phyloP scores from a whole-genome alignment of 2,113 vertebrate species.

The Anoplopoma fimbria region DNA sequence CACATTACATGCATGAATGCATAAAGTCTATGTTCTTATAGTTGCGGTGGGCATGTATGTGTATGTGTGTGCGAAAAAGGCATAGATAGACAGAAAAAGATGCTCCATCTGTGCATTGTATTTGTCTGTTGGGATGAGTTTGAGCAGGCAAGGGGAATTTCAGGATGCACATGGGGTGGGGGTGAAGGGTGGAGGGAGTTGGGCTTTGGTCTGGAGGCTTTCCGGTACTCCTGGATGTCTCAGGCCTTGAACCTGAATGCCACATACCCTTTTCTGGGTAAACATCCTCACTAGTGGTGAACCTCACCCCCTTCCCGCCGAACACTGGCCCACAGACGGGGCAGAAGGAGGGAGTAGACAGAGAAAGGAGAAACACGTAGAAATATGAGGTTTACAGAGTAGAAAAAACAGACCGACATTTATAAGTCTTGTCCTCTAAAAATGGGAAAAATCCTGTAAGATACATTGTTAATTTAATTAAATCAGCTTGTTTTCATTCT shows the following conservation, averaged over 20 bases:
- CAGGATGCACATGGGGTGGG: constrained; percentile 74
- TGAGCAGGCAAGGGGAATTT: constrained; percentile 72
- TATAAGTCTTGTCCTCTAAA: constrained; percentile 12
- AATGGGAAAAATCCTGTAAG: neutral
- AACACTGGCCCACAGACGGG: constrained; percentile 91
- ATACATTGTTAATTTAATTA: neutral
- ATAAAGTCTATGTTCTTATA: constrained; percentile 50
- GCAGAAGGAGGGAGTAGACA: constrained; percentile 68
- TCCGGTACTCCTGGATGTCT: constrained; percentile 70
- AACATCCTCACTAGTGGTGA: constrained; percentile 99
- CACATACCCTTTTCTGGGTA: constrained; percentile 99
- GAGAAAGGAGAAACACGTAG: constrained; percentile 75
- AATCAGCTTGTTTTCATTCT: neutral
- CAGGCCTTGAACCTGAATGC: constrained; percentile 69
- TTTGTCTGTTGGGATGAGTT: constrained; percentile 65
- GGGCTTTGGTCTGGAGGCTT: constrained; percentile 67
- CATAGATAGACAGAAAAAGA: constrained; percentile 16
- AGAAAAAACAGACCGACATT: constrained; percentile 58
- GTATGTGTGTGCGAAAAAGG: constrained; percentile 37
- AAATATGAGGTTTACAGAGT: constrained; percentile 65
- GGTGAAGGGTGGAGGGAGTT: constrained; percentile 63
- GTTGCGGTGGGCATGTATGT: constrained; percentile 26
- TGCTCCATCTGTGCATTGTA: constrained; percentile 59
- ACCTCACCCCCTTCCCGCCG: constrained; percentile 98
- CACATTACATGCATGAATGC: constrained; percentile 75